These are phyloP conservation scores for Epizoanthus rinbou DNA, from an alignment of 92 coral and sea anemone genomes.

Conservation along the genomic window DNA sequence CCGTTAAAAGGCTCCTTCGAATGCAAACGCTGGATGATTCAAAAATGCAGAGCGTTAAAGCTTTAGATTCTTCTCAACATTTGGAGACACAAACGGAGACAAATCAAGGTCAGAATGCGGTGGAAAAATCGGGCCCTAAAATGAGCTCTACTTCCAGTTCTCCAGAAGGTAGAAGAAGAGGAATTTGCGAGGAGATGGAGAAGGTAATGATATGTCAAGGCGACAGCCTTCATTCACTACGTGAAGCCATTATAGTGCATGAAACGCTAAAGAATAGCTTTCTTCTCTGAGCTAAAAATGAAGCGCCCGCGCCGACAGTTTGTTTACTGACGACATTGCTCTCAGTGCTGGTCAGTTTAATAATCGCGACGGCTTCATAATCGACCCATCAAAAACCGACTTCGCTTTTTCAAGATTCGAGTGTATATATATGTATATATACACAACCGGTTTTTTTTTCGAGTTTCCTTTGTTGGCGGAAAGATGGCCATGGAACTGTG, in stretches of 20 bases:
- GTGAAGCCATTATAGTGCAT: conserved; percentile 55
- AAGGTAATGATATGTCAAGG: conserved; percentile 45
- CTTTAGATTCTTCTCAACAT: not conserved
- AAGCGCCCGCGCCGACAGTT: not conserved
- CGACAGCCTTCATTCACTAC: conserved; percentile 51
- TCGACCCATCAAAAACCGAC: too few species aligned
- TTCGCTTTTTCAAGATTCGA: too few species aligned
- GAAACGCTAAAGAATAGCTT: conserved; percentile 55
- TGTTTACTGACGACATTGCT: not conserved
- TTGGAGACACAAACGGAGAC: not conserved
- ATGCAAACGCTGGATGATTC: conserved; percentile 29
- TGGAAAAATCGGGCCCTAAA: not conserved
- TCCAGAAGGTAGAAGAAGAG: conserved; percentile 48
- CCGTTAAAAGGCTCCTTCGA: conserved; percentile 8
- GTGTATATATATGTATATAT: too few species aligned
- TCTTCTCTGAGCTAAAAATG: conserved; percentile 2
- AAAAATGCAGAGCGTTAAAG: not conserved
- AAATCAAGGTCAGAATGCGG: not conserved
- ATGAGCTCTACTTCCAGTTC: not conserved
- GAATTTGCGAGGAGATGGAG: conserved; percentile 66
- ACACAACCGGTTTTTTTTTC: too few species aligned
- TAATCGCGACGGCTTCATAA: not conserved
- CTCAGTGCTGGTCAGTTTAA: not conserved
- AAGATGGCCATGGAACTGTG: too few species aligned
- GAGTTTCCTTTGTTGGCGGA: too few species aligned